Conservation (phyloP, 1,140 invertebrate species). For the Drosophila kepulauana region DNA sequence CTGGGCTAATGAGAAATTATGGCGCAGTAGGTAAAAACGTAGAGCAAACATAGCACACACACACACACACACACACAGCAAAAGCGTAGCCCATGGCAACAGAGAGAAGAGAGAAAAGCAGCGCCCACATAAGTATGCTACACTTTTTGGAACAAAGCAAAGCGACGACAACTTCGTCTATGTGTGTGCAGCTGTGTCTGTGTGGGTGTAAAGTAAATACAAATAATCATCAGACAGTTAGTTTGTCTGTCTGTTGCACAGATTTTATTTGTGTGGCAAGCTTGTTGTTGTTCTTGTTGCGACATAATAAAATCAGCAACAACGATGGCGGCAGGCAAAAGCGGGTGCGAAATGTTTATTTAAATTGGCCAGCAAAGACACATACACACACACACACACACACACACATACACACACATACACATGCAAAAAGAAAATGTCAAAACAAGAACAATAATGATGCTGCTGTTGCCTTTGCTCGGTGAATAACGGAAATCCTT, state of each 20-base stretch:
- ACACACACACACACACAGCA: background rate
- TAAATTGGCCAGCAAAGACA: conserved; percentile 77
- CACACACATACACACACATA: conserved; percentile 10
- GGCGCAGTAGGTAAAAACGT: conserved; percentile 59
- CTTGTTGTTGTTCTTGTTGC: conserved; percentile 43
- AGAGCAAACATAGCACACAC: conserved; percentile 13
- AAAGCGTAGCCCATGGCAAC: background rate
- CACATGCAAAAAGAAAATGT: conserved; percentile 66
- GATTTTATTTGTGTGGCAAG: conserved; percentile 68
- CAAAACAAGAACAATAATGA: conserved; percentile 49
- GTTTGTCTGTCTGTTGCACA: conserved; percentile 69
- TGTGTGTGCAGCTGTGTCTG: conserved; percentile 28
- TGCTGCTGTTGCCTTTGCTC: conserved; percentile 14
- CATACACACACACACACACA: conserved; percentile 30
- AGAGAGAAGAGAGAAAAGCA: background rate
- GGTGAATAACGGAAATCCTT: conserved; percentile 75
- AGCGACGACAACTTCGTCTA: conserved; percentile 6
- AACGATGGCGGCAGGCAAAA: conserved; percentile 32
- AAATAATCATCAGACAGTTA: conserved; percentile 81
- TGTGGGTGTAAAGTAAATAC: conserved; percentile 62
- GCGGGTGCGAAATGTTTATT: conserved; percentile 81
- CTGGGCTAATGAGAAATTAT: conserved; percentile 78
- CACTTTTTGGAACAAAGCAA: conserved; percentile 61
- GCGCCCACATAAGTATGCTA: conserved; percentile 52
- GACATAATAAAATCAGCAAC: conserved; percentile 76